Evolutionary conservation across 2,113 vertebrate genomes (phyloP).

Genomic region (Agelaius phoeniceus): DNA sequence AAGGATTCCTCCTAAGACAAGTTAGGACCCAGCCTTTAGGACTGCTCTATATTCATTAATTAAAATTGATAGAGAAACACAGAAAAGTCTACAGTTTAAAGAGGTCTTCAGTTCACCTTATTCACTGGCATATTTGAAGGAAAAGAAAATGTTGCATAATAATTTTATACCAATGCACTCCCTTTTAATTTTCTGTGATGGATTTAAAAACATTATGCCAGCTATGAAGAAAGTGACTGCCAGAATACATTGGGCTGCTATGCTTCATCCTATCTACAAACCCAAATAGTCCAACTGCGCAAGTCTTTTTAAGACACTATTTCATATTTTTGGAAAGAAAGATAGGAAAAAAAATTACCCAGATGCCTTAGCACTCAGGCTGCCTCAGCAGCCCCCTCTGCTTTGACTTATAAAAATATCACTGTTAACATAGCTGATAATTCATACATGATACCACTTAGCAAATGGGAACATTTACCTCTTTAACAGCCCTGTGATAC

Average conservation of each 20-base stretch:
- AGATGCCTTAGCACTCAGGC: neutral
- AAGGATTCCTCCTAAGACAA: neutral
- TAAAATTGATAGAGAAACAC: neutral
- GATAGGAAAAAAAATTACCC: neutral
- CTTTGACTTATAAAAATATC: neutral
- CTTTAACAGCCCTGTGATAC: neutral
- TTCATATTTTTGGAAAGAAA: neutral
- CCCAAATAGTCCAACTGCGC: neutral
- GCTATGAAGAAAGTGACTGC: neutral
- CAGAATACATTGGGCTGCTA: neutral
- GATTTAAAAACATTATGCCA: neutral
- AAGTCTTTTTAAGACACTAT: neutral
- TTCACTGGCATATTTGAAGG: neutral
- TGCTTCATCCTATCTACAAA: neutral
- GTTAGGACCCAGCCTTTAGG: neutral
- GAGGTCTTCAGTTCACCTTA: neutral
- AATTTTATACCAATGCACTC: neutral
- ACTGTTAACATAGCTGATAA: neutral
- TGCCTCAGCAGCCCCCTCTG: neutral
- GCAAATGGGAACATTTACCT: neutral
- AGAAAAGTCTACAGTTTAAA: neutral
- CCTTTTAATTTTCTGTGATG: neutral
- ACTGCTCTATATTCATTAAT: neutral
- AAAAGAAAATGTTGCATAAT: neutral
- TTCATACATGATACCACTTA: neutral